Evolutionary conservation across 1,140 invertebrate genomes (phyloP).

Genomic region (Cotesia chilonis): DNA sequence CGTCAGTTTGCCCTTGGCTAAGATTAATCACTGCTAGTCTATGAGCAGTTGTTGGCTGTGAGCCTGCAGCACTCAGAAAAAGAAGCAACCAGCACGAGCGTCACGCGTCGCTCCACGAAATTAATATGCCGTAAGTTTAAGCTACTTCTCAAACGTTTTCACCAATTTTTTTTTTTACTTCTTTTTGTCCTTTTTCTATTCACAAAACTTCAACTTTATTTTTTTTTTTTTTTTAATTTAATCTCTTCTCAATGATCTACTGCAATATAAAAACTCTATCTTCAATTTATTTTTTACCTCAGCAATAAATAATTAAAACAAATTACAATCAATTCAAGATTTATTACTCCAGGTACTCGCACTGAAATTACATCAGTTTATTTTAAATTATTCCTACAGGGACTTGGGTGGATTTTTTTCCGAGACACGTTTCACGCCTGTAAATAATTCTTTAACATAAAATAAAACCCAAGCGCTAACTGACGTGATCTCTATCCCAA

Average conservation of each 20-base stretch:
- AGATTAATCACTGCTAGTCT: slow-evolving; percentile 59
- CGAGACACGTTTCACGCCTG: slow-evolving; percentile 3
- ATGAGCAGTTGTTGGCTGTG: slow-evolving; percentile 48
- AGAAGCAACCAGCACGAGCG: not conserved
- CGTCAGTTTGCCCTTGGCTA: slow-evolving; percentile 55
- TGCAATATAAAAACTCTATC: too few relatives aligned
- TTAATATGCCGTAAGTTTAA: slow-evolving; percentile 22
- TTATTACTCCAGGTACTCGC: too few relatives aligned
- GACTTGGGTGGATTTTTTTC: not conserved
- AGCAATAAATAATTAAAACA: too few relatives aligned
- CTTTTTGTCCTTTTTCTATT: not conserved
- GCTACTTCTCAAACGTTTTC: slow-evolving; percentile 4
- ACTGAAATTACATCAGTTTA: not conserved
- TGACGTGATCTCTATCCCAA: not conserved
- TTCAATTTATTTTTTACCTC: too few relatives aligned
- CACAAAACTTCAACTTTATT: not conserved
- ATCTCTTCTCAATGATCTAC: too few relatives aligned
- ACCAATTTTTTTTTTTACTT: not conserved
- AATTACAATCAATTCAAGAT: too few relatives aligned
- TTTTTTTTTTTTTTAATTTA: not conserved
- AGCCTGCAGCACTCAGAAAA: slow-evolving; percentile 44
- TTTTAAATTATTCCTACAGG: slow-evolving; percentile 2
- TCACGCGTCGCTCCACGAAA: slow-evolving; percentile 29
- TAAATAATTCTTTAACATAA: not conserved
- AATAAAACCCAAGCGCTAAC: not conserved